Base-by-base conservation (phyloP, 2,797 vertebrate genomes). In the Spheniscus humboldti region DNA sequence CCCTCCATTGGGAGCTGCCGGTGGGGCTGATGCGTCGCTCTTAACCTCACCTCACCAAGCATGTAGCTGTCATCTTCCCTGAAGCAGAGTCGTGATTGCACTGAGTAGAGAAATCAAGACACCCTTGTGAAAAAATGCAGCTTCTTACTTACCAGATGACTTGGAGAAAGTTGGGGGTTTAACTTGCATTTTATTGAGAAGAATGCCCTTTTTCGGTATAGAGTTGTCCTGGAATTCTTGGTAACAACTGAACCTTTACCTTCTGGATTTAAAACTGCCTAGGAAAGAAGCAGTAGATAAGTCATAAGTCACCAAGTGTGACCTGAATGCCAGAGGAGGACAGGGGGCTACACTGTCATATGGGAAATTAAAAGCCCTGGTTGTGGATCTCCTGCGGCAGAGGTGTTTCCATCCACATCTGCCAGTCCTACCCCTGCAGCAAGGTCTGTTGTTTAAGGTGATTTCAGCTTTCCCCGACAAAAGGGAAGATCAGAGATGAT, bases 1-100 rank as follows among this genome's bases (percentile, higher is more conserved):
- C 37, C 9, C 27, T 73, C 13, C 10, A 0, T 11, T 33, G 43
- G 56, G 41, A 73, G 35, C 31, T 1, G 0, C 9, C 8, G 1
- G 24, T 4, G 6, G 50, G 16, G 15, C 48, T 52, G 24, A 22
- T 19, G 11, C 22, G 3, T 67, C 6, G 3, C 13, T 73, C 60
- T 35, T 48, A 13, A 13, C 39, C 35, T 69, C 45, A 11, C 47
- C 37, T 84, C n/a, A 6, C 13, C 66, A 41, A 39, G 52, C 25
- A 9, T 11, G 7, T 13, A 31, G 13, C 23, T 59, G 13, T 25
- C 37, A 11, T 23, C 64, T 68, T 45, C 43, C 59, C 41, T 47
- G 59, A 13, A 60, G 56, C 1, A 60, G 15, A 16, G 39, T 20
- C 10, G 1, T 19, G 30, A 28, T 0, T 6, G 39, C 39, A 35